phyloP scores from a whole-genome alignment of 23 tunicate species.

The Halocynthia roretzi region DNA sequence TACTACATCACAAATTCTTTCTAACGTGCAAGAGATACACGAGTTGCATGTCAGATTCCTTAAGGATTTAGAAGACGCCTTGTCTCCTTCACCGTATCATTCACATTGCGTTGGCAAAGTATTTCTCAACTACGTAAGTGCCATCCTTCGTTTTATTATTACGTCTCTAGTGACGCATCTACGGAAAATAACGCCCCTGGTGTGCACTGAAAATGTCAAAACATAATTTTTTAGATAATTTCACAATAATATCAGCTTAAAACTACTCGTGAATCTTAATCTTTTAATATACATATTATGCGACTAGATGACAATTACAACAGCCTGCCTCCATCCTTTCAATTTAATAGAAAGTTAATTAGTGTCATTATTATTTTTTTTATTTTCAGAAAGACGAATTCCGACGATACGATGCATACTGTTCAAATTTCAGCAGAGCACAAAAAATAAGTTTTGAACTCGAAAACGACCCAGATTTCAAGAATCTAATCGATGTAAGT shows the following conservation, averaged over 20 bases:
- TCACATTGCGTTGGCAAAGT: conserved; percentile 75
- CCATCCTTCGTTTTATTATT: neutral
- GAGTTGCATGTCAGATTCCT: conserved; percentile 40
- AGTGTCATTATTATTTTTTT: neutral
- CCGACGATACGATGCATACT: conserved; percentile 46
- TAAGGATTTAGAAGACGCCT: conserved; percentile 32
- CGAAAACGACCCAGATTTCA: conserved; percentile 54
- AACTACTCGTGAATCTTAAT: too few species aligned
- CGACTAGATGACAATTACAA: neutral
- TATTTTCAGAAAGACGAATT: conserved; percentile 69
- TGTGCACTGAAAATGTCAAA: too few species aligned
- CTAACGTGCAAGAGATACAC: conserved; percentile 68
- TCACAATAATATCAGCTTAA: too few species aligned
- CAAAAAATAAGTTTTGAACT: conserved; percentile 70
- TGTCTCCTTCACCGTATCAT: conserved; percentile 59
- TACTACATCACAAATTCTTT: conserved; percentile 37
- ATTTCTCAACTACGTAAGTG: conserved; percentile 68
- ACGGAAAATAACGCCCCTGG: too few species aligned
- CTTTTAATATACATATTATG: too few species aligned
- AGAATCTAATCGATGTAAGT: conserved; percentile 42
- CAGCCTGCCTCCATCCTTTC: neutral
- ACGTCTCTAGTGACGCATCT: neutral
- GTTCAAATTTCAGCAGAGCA: conserved; percentile 69
- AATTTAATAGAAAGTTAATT: neutral
- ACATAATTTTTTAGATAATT: too few species aligned